Conservation (phyloP, 2,113 vertebrate species). For the Xerus inauris region DNA sequence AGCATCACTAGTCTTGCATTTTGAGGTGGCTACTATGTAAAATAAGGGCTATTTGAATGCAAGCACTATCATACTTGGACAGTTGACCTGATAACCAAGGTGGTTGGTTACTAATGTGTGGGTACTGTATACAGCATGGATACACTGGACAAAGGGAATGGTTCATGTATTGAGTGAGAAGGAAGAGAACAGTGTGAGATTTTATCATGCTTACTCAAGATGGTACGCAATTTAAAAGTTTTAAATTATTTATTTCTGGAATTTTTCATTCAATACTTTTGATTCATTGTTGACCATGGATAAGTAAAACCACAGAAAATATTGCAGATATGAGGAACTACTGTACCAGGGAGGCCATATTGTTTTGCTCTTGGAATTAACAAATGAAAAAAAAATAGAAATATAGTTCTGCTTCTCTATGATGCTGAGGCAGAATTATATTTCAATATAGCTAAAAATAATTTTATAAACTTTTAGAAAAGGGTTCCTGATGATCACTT, state of each 20-base stretch:
- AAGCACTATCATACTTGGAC: too few relatives aligned
- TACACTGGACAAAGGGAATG: neutral
- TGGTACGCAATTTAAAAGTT: neutral
- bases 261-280: neutral
- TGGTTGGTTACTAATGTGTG: neutral
- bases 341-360: neutral
- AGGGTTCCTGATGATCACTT: neutral
- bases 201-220: too few relatives aligned
- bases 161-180: accelerated
- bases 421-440: neutral
- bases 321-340: neutral
- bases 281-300: neutral
- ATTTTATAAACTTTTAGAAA: neutral
- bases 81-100: neutral
- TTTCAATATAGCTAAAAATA: constrained; percentile 35
- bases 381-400: neutral
- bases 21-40: neutral
- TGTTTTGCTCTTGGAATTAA: neutral
- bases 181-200: accelerated
- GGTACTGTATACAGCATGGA: too few relatives aligned
- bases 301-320: neutral
- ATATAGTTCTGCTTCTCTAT: too few relatives aligned
- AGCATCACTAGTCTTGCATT: neutral
- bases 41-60: neutral
- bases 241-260: neutral